Evolutionary conservation across 2,113 vertebrate species (phyloP).

Genomic region (Psammodynastes pulverulentus): DNA sequence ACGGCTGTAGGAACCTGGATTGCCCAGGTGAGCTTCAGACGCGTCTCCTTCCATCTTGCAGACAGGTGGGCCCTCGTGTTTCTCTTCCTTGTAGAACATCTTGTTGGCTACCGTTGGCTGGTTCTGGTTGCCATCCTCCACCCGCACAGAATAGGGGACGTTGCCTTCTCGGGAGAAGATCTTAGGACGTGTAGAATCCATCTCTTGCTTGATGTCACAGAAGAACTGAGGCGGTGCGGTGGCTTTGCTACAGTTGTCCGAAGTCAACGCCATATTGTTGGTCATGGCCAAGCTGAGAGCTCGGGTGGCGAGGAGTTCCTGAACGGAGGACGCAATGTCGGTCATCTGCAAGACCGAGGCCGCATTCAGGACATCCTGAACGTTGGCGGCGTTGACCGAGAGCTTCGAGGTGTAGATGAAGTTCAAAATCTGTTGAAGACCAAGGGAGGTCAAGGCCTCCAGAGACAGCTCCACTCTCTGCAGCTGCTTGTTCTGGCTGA

Average conservation of each 20-base stretch:
- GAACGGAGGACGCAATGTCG: conserved; percentile 88
- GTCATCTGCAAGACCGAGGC: conserved; percentile 90
- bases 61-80: conserved; percentile 53
- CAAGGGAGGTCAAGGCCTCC: conserved; percentile 85
- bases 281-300: conserved; percentile 73
- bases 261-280: conserved; percentile 73
- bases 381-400: conserved; percentile 85
- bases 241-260: conserved; percentile 44
- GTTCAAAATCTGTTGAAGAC: conserved; percentile 93
- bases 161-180: conserved; percentile 84
- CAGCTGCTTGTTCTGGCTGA: conserved; percentile 90
- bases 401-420: conserved; percentile 96
- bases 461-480: conserved; percentile 87
- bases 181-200: conserved; percentile 74
- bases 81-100: conserved; percentile 86
- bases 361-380: conserved; percentile 86
- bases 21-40: conserved; percentile 69
- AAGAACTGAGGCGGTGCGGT: conserved; percentile 73
- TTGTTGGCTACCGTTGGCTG: conserved; percentile 64
- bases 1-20: conserved; percentile 75
- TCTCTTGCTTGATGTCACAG: conserved; percentile 90
- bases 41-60: conserved; percentile 81
- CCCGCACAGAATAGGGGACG: conserved; percentile 80
- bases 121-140: conserved; percentile 73
- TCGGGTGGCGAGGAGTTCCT: conserved; percentile 84